Evolutionary conservation across 2,888 invertebrate species (phyloP).

Genomic region (Metallyticus violacea): DNA sequence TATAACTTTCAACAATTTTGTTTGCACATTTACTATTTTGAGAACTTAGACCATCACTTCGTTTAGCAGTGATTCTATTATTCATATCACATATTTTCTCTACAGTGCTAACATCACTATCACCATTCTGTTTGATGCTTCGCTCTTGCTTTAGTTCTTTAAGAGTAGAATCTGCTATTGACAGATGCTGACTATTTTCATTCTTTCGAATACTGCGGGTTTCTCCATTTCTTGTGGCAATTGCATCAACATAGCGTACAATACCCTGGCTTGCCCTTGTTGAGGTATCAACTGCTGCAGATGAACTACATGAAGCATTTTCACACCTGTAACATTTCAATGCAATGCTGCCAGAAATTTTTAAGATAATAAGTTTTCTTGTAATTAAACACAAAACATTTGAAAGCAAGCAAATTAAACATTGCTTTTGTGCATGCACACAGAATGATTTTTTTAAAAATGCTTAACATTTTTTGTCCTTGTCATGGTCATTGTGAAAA

Average conservation of each 20-base stretch:
- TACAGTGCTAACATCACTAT: too few species aligned
- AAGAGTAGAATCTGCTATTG: background rate
- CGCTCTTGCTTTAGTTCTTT: too few species aligned
- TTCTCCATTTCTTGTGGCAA: constrained; percentile 10
- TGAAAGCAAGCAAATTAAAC: too few species aligned
- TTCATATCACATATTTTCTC: background rate
- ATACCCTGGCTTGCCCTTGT: constrained; percentile 24
- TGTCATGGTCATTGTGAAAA: too few species aligned
- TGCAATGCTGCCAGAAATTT: background rate
- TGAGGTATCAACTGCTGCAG: background rate
- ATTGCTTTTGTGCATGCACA: too few species aligned
- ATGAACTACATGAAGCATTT: background rate
- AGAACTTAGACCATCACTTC: background rate
- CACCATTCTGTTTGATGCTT: background rate
- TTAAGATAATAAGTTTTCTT: too few species aligned
- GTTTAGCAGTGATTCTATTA: background rate
- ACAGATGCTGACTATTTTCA: too few species aligned
- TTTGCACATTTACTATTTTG: background rate
- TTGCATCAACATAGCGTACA: constrained; percentile 24
- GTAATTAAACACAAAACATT: too few species aligned
- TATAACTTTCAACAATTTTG: background rate
- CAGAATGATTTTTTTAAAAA: too few species aligned
- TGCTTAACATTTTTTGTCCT: too few species aligned
- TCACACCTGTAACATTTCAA: background rate
- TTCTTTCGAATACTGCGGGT: background rate